These are phyloP conservation scores for Aldrovandia affinis DNA, from an alignment of 2,797 vertebrate species.

Conservation along the genomic window DNA sequence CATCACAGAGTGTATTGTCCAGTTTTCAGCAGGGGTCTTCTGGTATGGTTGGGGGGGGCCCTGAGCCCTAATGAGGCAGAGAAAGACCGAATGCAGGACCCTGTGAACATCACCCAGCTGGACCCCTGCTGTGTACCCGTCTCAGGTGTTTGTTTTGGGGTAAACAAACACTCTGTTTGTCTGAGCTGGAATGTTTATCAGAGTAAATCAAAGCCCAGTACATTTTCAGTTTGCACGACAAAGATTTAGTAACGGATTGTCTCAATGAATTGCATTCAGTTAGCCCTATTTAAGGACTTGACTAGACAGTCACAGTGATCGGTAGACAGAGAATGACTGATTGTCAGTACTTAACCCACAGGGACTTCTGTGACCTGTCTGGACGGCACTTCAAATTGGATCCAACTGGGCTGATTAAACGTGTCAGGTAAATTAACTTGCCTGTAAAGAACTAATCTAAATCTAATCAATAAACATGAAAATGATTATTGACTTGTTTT, in stretches of 20 bases:
- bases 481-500: neutral
- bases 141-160: slow-evolving; percentile 59
- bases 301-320: neutral
- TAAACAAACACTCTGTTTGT: slow-evolving; percentile 59
- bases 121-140: slow-evolving; percentile 49
- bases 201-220: slow-evolving; percentile 50
- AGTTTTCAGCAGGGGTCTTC: slow-evolving; percentile 32
- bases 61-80: slow-evolving; percentile 36
- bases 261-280: slow-evolving; percentile 37
- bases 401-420: neutral
- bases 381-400: neutral
- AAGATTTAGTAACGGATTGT: slow-evolving; percentile 33
- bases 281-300: slow-evolving; percentile 35
- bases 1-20: slow-evolving; percentile 33
- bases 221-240: slow-evolving; percentile 46
- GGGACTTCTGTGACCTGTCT: neutral
- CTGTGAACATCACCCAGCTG: slow-evolving; percentile 9
- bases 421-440: neutral
- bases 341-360: neutral
- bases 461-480: neutral
- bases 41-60: slow-evolving; percentile 34
- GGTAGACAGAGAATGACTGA: neutral
- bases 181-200: slow-evolving; percentile 53
- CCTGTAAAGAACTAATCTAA: neutral
- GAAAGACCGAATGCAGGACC: slow-evolving; percentile 27